Evolutionary conservation across 2,113 vertebrate species (phyloP), one percentile per base, ranked within the genome.

Genomic region (Anolis sagrei): DNA sequence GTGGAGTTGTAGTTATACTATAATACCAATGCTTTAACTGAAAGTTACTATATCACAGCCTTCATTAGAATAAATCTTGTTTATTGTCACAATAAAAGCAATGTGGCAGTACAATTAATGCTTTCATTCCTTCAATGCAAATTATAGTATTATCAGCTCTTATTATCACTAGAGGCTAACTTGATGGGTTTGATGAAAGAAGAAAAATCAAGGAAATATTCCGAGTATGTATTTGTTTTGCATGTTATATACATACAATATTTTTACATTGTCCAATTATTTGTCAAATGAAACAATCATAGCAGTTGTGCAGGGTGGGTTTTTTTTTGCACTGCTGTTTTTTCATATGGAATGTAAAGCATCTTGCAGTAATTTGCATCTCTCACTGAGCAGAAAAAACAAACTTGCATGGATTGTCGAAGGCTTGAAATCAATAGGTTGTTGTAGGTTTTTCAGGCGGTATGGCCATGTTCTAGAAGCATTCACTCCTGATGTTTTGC

Each of bases 241-340:
- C 89, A 94, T 94, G 89, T 94, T 96, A 95, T 95, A 93, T 94
- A 97, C 79, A 77, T 94, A 81, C 27, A 68, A 84, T 94, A 92
- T 93, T 96, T 95, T 69, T 83, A 92, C 90, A 87, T 64, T 89
- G 86, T 93, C 88, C 91, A 92, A 94, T 90, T 94, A 94, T 94
- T 95, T 95, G 85, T 89, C 87, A 94, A 91, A 87, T 95, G 92
- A 95, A 74, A 89, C 90, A 95, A 88, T 93, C 92, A 94, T 90
- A 58, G 54, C 54, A 16, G 3, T 34, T 72, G 2, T 44, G 39
- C 39, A 4, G 39, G 39, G 39, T 72, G 16, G 34, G 16, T 6
- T 34, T 44, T 44, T 2, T 25, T 21, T 74, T 18, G 72, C 25
- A 74, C 44, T 10, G 7, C 29, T 21, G 25, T 6, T 74, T 25